A percentile compares a stretch with the other conserved stretches of the same genome.
phyloP scores from a whole-genome alignment of 2,888 invertebrate species.

The Diarsia brunnea region DNA sequence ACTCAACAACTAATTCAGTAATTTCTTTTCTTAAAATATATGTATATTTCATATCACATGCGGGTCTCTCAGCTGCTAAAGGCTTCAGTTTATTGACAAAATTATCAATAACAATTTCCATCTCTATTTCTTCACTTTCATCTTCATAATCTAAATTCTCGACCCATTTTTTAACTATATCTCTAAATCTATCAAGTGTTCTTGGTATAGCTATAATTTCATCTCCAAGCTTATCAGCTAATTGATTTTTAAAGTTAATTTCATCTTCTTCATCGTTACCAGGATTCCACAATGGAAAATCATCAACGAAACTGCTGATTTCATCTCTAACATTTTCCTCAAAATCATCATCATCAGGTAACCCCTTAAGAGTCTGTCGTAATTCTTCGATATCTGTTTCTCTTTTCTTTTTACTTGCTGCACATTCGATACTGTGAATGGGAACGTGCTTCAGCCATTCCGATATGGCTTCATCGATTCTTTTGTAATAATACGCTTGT shows the following conservation, averaged over 20 bases:
- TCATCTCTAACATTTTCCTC: constrained; percentile 61
- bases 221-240: constrained; percentile 66
- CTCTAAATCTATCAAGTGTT: constrained; percentile 57
- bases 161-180: constrained; percentile 62
- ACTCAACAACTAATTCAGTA: constrained; percentile 58
- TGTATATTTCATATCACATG: constrained; percentile 54
- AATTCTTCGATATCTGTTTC: constrained; percentile 64
- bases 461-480: constrained; percentile 61
- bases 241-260: constrained; percentile 64
- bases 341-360: constrained; percentile 64
- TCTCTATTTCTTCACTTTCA: constrained; percentile 42
- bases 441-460: constrained; percentile 75
- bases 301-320: constrained; percentile 66
- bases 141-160: constrained; percentile 57
- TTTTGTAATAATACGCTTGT: constrained; percentile 40
- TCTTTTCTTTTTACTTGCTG: constrained; percentile 60
- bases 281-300: constrained; percentile 76
- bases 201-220: constrained; percentile 56
- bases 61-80: constrained; percentile 49
- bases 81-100: constrained; percentile 63
- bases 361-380: constrained; percentile 55
- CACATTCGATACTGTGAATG: constrained; percentile 66
- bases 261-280: constrained; percentile 59
- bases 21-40: constrained; percentile 64
- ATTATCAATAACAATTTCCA: constrained; percentile 44